A percentile compares a stretch with the other conserved stretches of the same genome.
Conservation (phyloP, 2,888 invertebrate species). For the Volucella inanis region DNA sequence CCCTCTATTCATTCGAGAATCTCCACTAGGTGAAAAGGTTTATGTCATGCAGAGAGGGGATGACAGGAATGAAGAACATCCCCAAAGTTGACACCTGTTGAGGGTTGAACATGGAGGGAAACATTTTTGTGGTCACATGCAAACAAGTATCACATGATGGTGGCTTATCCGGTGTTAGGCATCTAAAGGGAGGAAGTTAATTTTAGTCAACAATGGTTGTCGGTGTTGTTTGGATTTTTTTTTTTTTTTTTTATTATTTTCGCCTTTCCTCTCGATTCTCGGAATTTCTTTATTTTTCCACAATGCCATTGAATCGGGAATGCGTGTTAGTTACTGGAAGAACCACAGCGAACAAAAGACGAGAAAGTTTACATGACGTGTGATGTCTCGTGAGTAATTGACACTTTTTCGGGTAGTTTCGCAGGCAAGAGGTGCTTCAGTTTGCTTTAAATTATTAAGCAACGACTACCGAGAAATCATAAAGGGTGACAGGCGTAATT, state of each 20-base stretch:
- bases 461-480: background rate
- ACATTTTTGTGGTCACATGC: conserved; percentile 10
- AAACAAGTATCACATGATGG: conserved; percentile 42
- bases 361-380: background rate
- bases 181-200: background rate
- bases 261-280: no score
- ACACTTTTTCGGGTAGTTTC: background rate
- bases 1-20: no score
- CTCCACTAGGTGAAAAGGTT: no score
- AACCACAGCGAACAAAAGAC: no score
- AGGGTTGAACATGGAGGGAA: background rate
- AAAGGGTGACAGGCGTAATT: background rate
- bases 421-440: background rate
- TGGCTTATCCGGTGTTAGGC: background rate
- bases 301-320: no score
- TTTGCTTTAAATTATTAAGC: conserved; percentile 10
- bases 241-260: no score
- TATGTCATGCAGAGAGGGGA: no score
- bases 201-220: no score
- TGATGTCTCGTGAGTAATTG: background rate
- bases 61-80: background rate
- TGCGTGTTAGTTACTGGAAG: no score
- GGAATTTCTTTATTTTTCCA: no score
- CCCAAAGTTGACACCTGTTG: conserved; percentile 23
- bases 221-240: no score